Conservation (phyloP, 2,113 vertebrate species). For the Zingel zingel region DNA sequence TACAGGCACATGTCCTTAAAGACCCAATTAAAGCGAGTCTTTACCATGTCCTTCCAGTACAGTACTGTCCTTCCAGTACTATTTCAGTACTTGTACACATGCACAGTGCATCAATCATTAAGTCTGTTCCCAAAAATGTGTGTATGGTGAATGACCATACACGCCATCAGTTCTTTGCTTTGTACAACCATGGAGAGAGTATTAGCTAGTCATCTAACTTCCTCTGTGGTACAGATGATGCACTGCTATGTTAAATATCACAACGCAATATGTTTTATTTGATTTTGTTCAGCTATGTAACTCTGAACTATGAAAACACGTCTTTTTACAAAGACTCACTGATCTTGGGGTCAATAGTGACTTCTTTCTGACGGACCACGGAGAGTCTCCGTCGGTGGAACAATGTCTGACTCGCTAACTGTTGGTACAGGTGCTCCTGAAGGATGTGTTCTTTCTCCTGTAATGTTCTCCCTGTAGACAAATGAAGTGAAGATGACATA, state of each 20-base stretch:
- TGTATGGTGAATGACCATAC: not conserved
- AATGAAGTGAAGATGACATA: too few relatives aligned
- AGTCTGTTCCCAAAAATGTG: not conserved
- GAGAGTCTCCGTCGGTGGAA: not conserved
- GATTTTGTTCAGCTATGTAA: not conserved
- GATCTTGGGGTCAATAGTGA: not conserved
- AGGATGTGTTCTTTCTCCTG: too few relatives aligned
- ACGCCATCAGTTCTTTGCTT: not conserved
- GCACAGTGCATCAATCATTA: not conserved
- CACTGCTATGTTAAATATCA: not conserved
- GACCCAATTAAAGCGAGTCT: slow-evolving; percentile 9
- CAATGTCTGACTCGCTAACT: not conserved
- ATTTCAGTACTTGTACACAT: slow-evolving; percentile 5
- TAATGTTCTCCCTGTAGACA: not conserved
- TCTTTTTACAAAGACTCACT: not conserved
- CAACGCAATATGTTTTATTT: not conserved
- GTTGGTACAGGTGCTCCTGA: not conserved
- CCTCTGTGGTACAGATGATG: not conserved
- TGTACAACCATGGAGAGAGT: too few relatives aligned
- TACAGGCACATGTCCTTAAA: slow-evolving; percentile 17
- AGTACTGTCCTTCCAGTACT: not conserved
- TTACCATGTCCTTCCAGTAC: not conserved
- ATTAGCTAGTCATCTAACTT: not conserved
- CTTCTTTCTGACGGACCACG: not conserved
- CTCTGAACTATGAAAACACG: not conserved